phyloP scores from a whole-genome alignment of 2,797 vertebrate genomes.

The Acanthis flammea region DNA sequence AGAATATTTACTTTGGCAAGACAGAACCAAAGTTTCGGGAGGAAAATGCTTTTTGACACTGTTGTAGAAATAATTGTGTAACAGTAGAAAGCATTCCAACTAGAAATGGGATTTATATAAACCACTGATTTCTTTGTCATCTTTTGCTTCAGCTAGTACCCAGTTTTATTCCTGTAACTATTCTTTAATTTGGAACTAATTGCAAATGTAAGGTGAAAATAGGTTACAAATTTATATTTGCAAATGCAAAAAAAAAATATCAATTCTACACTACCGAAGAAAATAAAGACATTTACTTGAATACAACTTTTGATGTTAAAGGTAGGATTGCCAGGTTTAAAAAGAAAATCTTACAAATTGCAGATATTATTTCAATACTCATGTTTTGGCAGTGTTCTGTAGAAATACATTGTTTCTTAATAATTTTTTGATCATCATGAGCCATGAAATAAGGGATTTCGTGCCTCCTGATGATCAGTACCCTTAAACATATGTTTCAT shows the following conservation, averaged over 20 bases:
- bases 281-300: background rate
- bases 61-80: background rate
- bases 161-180: background rate
- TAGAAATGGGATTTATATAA: background rate
- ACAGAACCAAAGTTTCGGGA: background rate
- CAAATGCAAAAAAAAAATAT: background rate
- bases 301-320: background rate
- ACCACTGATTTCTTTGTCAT: background rate
- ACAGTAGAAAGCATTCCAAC: background rate
- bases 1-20: conserved; percentile 16
- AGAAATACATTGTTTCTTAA: background rate
- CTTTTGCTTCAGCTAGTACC: background rate
- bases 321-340: background rate
- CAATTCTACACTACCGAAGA: background rate
- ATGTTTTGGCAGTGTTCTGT: background rate
- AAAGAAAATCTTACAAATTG: background rate
- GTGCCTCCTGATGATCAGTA: background rate
- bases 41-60: background rate
- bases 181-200: background rate
- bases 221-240: background rate
- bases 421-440: background rate
- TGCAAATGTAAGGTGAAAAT: background rate
- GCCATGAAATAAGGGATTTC: background rate
- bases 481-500: background rate
- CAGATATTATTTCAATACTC: background rate